A percentile compares a stretch with the other conserved stretches of the same genome.
These are phyloP conservation scores for Celastrina argiolus DNA, from an alignment of 2,888 invertebrate genomes.

Conservation along the genomic window DNA sequence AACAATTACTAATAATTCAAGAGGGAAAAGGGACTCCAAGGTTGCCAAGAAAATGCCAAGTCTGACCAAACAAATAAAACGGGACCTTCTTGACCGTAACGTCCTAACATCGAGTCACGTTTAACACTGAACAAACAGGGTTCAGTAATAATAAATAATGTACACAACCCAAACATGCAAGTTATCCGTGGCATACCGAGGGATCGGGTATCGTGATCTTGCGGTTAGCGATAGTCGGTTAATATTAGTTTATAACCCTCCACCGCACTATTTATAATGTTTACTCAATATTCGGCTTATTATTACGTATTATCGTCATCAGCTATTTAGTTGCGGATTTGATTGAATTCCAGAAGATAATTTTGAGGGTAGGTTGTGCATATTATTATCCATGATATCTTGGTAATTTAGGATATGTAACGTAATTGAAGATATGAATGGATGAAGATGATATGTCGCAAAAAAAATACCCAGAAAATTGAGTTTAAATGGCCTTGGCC, in stretches of 20 bases:
- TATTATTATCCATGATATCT: neutral
- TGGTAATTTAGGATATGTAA: neutral
- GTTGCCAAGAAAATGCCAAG: constrained; percentile 5
- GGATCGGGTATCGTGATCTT: constrained; percentile 73
- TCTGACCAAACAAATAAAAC: constrained; percentile 9
- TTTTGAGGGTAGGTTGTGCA: neutral
- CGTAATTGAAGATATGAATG: neutral
- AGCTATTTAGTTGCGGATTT: neutral
- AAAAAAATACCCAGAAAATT: no score
- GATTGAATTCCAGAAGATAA: neutral
- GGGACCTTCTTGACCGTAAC: constrained; percentile 1
- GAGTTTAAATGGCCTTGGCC: no score
- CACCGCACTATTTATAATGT: constrained; percentile 58
- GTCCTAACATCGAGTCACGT: constrained; percentile 40
- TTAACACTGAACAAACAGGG: constrained; percentile 62
- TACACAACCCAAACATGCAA: constrained; percentile 67
- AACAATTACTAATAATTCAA: neutral
- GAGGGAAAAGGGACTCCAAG: neutral
- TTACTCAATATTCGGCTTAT: constrained; percentile 49
- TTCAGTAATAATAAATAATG: constrained; percentile 66
- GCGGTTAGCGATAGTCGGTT: constrained; percentile 70
- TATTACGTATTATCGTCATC: constrained; percentile 16
- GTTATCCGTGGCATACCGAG: constrained; percentile 62
- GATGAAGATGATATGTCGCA: no score
- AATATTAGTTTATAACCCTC: constrained; percentile 71